Percentiles rank a stretch among this genome's conserved stretches.
Evolutionary conservation across 2,113 vertebrate species (phyloP).

Genomic region (Loxodonta africana): DNA sequence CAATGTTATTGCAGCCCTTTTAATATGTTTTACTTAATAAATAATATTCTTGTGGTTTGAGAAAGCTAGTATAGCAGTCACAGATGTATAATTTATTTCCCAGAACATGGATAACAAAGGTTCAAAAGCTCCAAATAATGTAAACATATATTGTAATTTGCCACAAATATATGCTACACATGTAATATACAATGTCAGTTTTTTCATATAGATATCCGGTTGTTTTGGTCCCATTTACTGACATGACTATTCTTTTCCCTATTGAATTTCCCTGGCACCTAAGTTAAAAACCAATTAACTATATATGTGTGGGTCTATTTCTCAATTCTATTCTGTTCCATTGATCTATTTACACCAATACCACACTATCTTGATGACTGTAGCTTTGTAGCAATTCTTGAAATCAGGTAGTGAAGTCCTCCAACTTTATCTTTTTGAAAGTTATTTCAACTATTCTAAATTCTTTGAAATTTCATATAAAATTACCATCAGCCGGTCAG

Average conservation of each 20-base stretch:
- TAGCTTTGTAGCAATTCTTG: constrained; percentile 10
- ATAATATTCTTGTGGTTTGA: background rate
- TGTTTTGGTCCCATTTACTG: background rate
- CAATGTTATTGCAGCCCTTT: background rate
- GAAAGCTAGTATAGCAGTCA: background rate
- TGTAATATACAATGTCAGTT: background rate
- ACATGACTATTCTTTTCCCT: background rate
- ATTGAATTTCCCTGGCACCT: constrained; percentile 6
- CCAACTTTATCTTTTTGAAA: constrained; percentile 7
- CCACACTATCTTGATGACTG: background rate
- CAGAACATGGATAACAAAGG: background rate
- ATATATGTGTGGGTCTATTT: background rate
- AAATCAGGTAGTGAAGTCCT: background rate
- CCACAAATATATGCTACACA: background rate
- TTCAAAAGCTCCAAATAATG: background rate
- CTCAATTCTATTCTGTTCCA: background rate
- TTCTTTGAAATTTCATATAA: background rate
- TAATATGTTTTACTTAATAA: constrained; percentile 45
- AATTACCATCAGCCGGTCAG: background rate
- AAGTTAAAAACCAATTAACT: constrained; percentile 9
- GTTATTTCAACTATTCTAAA: background rate
- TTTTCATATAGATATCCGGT: background rate
- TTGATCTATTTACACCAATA: background rate
- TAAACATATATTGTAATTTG: background rate
- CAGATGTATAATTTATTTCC: constrained; percentile 1